phyloP scores from a whole-genome alignment of 2,797 vertebrate species.

The Tapirus indicus region DNA sequence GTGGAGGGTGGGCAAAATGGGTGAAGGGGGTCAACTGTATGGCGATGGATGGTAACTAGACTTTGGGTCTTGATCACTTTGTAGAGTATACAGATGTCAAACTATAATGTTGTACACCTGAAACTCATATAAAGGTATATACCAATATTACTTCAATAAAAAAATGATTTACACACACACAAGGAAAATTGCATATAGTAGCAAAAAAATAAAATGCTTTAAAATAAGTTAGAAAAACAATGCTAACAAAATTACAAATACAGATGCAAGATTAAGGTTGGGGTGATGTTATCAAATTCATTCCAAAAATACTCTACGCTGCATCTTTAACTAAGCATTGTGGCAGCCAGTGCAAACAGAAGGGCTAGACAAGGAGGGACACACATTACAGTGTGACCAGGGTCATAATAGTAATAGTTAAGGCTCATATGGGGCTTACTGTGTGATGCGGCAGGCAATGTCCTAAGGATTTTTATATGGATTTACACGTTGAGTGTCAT shows the following conservation, averaged over 20 bases:
- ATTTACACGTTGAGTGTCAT: not conserved
- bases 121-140: no score
- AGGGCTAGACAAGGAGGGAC: not conserved
- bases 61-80: no score
- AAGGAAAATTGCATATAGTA: not conserved
- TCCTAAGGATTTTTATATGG: not conserved
- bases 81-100: no score
- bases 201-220: not conserved
- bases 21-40: no score
- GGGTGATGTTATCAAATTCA: not conserved
- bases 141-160: no score
- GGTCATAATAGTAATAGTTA: not conserved
- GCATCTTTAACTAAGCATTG: not conserved
- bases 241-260: not conserved
- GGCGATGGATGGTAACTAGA: no score
- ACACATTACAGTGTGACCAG: not conserved
- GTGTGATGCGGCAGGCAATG: accelerated
- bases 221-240: not conserved
- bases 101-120: no score
- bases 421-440: not conserved
- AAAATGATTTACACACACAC: no score
- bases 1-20: no score
- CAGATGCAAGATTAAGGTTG: not conserved
- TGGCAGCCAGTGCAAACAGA: not conserved
- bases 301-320: accelerated